Evolutionary conservation across 2,888 invertebrate genomes (phyloP).

Genomic region (Chrysolina haemoptera): DNA sequence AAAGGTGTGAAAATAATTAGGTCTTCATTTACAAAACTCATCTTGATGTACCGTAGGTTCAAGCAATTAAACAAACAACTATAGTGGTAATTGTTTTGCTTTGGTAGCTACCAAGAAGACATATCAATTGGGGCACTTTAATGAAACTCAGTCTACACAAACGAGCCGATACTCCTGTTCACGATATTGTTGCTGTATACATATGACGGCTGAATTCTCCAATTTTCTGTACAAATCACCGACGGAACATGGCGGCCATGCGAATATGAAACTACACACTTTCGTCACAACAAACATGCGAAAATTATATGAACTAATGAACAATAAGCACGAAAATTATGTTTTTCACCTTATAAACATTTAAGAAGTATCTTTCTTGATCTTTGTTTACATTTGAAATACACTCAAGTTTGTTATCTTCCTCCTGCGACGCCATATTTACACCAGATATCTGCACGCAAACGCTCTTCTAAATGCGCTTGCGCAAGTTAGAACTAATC

Average conservation of each 20-base stretch:
- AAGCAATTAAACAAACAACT: slow-evolving; percentile 66
- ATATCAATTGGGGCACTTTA: slow-evolving; percentile 59
- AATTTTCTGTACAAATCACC: slow-evolving; percentile 62
- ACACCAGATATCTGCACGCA: slow-evolving; percentile 63
- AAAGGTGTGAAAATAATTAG: slow-evolving; percentile 61
- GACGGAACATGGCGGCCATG: slow-evolving; percentile 68
- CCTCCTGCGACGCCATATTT: slow-evolving; percentile 69
- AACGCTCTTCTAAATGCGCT: slow-evolving; percentile 52
- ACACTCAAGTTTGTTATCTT: slow-evolving; percentile 67
- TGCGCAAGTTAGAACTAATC: slow-evolving; percentile 31
- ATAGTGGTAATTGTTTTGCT: slow-evolving; percentile 52
- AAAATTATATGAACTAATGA: slow-evolving; percentile 64
- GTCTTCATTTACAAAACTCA: slow-evolving; percentile 61
- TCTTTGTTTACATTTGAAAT: slow-evolving; percentile 66
- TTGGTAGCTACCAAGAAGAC: slow-evolving; percentile 56
- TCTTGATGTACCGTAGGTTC: slow-evolving; percentile 60
- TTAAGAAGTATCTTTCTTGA: slow-evolving; percentile 66
- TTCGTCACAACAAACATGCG: slow-evolving; percentile 66
- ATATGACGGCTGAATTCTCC: slow-evolving; percentile 56
- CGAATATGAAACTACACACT: slow-evolving; percentile 66
- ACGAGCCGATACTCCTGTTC: slow-evolving; percentile 57
- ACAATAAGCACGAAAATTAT: slow-evolving; percentile 65
- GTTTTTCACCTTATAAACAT: slow-evolving; percentile 68
- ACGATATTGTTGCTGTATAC: slow-evolving; percentile 51
- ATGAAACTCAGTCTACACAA: slow-evolving; percentile 59